Evolutionary conservation across 2,113 vertebrate species (phyloP).

Genomic region (Pseudopipra pipra): DNA sequence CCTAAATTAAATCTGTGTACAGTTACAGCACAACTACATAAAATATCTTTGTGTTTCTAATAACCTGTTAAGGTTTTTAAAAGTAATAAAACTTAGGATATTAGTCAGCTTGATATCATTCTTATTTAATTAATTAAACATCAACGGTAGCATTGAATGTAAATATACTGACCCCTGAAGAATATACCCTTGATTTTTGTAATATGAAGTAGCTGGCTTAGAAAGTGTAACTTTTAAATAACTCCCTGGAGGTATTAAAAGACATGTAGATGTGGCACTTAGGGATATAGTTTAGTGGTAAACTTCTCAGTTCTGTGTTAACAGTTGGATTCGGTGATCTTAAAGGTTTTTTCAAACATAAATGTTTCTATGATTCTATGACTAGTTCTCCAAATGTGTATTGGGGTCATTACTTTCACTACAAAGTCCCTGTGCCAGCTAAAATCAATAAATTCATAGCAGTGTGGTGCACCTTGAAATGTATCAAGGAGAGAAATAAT

Average conservation of each 20-base stretch:
- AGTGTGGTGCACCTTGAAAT: not conserved
- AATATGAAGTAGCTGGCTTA: slow-evolving; percentile 9
- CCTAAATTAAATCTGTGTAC: slow-evolving; percentile 51
- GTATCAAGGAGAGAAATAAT: not conserved
- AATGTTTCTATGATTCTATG: not conserved
- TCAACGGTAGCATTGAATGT: slow-evolving; percentile 4
- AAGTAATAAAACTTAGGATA: slow-evolving; percentile 62
- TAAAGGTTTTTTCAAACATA: not conserved
- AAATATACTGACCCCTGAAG: not conserved
- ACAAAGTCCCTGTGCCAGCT: not conserved
- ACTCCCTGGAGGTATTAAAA: not conserved
- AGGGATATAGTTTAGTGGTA: not conserved
- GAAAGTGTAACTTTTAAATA: not conserved
- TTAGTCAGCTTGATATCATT: slow-evolving; percentile 63
- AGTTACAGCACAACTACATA: slow-evolving; percentile 46
- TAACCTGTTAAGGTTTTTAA: slow-evolving; percentile 40
- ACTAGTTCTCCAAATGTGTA: not conserved
- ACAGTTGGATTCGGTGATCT: not conserved
- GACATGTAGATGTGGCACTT: not conserved
- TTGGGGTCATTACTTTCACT: slow-evolving; percentile 7
- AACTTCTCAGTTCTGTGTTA: not conserved
- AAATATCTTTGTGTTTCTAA: slow-evolving; percentile 38
- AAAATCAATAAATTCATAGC: not conserved
- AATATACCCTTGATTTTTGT: not conserved
- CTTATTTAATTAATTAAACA: slow-evolving; percentile 69